A percentile compares a stretch with the other conserved stretches of the same genome.
phyloP scores from a whole-genome alignment of 2,888 invertebrate genomes.

The Pollenia griseotomentosa region DNA sequence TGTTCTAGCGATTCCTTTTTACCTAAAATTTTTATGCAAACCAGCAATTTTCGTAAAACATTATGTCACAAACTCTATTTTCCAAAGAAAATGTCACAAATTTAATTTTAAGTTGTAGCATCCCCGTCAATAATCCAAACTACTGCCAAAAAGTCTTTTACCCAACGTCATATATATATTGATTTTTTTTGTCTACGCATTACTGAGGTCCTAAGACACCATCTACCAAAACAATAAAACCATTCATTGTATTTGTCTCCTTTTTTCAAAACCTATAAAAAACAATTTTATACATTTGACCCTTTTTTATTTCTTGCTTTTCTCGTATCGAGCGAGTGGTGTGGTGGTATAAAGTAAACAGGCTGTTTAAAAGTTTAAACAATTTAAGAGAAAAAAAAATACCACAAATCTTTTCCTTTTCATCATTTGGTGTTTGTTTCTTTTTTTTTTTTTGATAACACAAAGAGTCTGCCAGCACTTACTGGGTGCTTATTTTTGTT shows the following conservation, averaged over 20 bases:
- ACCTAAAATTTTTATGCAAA: too few species aligned
- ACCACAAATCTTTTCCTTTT: conserved; percentile 53
- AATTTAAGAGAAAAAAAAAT: conserved; percentile 28
- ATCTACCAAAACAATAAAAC: conserved; percentile 41
- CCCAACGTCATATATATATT: conserved; percentile 21
- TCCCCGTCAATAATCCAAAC: not conserved
- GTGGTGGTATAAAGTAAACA: conserved; percentile 34
- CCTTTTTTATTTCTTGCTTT: conserved; percentile 58
- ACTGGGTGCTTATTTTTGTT: not conserved
- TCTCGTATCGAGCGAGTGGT: not conserved
- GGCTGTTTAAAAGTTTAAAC: conserved; percentile 17
- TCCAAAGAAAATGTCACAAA: too few species aligned
- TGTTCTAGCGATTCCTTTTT: too few species aligned
- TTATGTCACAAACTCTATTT: too few species aligned
- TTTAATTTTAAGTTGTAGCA: not conserved
- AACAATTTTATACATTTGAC: conserved; percentile 73
- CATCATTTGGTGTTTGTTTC: conserved; percentile 16
- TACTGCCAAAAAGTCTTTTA: not conserved
- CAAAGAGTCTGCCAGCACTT: not conserved
- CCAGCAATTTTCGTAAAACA: too few species aligned
- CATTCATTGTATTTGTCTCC: conserved; percentile 64
- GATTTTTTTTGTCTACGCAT: conserved; percentile 36
- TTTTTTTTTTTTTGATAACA: conserved; percentile 4
- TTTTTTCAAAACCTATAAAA: conserved; percentile 54
- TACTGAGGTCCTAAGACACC: conserved; percentile 30